Base-by-base conservation (phyloP, 2,113 vertebrate species). In the Chloebia gouldiae region DNA sequence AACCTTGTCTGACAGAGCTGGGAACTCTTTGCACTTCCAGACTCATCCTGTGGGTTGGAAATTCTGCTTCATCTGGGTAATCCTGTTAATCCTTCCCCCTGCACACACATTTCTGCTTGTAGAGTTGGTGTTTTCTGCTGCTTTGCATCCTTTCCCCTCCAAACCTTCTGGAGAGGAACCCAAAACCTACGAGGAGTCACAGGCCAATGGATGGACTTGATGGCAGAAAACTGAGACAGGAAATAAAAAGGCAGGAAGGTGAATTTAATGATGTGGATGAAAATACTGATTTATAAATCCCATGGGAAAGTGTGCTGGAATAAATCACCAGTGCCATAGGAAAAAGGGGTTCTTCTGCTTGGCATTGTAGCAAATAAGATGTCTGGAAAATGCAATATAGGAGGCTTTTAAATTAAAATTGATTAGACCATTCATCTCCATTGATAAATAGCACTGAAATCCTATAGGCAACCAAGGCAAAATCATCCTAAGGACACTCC, bases 391-490 rank as follows among this genome's bases (percentile, higher is more conserved):
- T 31, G 50, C 64, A 51, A 64, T 88, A 88, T 66, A 59, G 37
- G 88, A 92, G 51, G 44, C 71, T 75, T 83, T 66, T 60, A 95
- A 95, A 95, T 93, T 61, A 79, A 82, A 95, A 96, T 95, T 92
- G 57, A 90, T 96, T 90, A 77, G 75, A 56, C 50, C 33, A 79
- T 92, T 50, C 70, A 49, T 90, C 79, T 96, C 68, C 23, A 88
- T 51, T 86, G 75, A 97, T 73, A 93, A 93, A 93, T 47, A 50
- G 15, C 45, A 50, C 50, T 63, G 75, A 63, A 95, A 81, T 72
- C 47, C 71, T 82, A 60, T 4, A 78, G 44, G 64, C n/a, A 86
- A 66, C 24, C 7, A 13, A 54, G 21, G 71, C 50, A 94, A 82
- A 80, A 94, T 71, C 42, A 66, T 77, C 24, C 17, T 64, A 35